Percentiles rank a stretch among this genome's conserved stretches.
Evolutionary conservation across 1,140 invertebrate genomes (phyloP).

Genomic region (Elysia chlorotica): DNA sequence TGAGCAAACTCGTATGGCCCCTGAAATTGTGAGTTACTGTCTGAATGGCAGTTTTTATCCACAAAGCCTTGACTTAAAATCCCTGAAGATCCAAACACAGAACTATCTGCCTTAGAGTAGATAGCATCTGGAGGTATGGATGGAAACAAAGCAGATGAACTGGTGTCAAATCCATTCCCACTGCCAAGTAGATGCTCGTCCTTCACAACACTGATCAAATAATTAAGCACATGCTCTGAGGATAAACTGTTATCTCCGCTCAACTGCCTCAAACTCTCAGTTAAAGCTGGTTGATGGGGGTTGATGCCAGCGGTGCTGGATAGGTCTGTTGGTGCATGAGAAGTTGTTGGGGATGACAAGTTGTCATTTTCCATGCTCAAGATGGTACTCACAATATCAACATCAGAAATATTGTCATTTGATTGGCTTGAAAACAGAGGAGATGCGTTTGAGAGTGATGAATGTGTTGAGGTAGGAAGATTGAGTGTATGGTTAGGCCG

Average conservation of each 20-base stretch:
- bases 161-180: constrained; percentile 5
- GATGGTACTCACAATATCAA: constrained; percentile 54
- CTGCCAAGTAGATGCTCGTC: constrained; percentile 14
- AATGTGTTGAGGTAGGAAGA: constrained; percentile 4
- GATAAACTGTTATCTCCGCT: constrained; percentile 39
- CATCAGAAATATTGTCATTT: constrained; percentile 32
- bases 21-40: neutral
- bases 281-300: constrained; percentile 20
- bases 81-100: no score
- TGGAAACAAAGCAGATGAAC: constrained; percentile 7
- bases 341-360: constrained; percentile 22
- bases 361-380: constrained; percentile 53
- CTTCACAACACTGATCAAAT: constrained; percentile 28
- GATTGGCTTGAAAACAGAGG: neutral
- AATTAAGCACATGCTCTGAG: constrained; percentile 43
- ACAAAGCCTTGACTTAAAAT: no score
- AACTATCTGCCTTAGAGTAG: constrained; percentile 1
- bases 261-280: constrained; percentile 33
- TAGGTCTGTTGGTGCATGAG: constrained; percentile 16
- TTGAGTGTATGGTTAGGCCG: neutral
- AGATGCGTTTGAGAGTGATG: neutral
- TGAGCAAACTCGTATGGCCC: constrained; percentile 1
- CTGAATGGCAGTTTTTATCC: no score
- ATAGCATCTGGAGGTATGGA: constrained; percentile 1
- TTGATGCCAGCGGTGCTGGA: constrained; percentile 26